phyloP scores from a whole-genome alignment of 2,888 invertebrate species.

The Stratiomys singularior region DNA sequence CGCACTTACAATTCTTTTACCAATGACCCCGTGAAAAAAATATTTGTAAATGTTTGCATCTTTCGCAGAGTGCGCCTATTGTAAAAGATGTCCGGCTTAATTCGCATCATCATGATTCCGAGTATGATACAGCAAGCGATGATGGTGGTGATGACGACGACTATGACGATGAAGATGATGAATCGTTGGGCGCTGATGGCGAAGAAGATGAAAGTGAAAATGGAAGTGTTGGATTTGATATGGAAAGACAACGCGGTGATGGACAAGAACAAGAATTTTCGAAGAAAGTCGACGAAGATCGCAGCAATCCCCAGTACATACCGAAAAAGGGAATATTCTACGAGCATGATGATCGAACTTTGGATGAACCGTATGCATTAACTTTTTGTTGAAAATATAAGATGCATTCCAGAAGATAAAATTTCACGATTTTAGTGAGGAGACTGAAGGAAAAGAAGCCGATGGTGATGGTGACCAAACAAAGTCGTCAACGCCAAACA shows the following conservation, averaged over 20 bases:
- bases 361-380: conserved; percentile 73
- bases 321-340: conserved; percentile 96
- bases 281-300: conserved; percentile 89
- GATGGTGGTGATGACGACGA: conserved; percentile 60
- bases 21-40: no score
- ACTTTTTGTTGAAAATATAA: no score
- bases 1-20: no score
- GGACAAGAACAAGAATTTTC: conserved; percentile 73
- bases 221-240: conserved; percentile 50
- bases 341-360: conserved; percentile 93
- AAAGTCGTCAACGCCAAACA: conserved; percentile 57
- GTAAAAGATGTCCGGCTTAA: conserved; percentile 52
- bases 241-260: conserved; percentile 76
- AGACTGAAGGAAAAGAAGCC: conserved; percentile 59
- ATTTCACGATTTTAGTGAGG: conserved; percentile 59
- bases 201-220: conserved; percentile 57
- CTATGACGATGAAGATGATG: conserved; percentile 58
- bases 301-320: conserved; percentile 96
- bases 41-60: not conserved
- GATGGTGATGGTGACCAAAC: conserved; percentile 62
- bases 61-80: conserved; percentile 14
- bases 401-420: no score
- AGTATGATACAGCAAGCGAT: conserved; percentile 66
- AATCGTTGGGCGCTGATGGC: conserved; percentile 57
- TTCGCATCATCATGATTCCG: conserved; percentile 65